phyloP scores from a whole-genome alignment of 2,888 invertebrate species.

The Drosophila cognata region DNA sequence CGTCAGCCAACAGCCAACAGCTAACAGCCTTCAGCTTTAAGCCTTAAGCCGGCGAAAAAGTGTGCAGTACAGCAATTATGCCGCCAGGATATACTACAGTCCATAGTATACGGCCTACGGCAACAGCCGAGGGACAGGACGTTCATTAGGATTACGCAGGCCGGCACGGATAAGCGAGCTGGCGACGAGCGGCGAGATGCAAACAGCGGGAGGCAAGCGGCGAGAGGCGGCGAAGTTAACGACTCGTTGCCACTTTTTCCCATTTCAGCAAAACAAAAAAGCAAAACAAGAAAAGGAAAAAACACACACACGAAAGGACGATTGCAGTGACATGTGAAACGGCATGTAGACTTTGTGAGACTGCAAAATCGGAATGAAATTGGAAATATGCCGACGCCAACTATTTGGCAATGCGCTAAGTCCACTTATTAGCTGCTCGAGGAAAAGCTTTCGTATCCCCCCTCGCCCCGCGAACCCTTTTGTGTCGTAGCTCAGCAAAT shows the following conservation, averaged over 20 bases:
- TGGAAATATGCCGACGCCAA: background rate
- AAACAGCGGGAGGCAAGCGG: background rate
- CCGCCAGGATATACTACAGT: conserved; percentile 16
- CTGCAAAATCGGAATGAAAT: conserved; percentile 1
- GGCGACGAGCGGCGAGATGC: conserved; percentile 12
- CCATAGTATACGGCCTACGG: background rate
- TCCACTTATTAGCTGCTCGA: conserved; percentile 2
- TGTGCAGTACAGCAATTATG: conserved; percentile 57
- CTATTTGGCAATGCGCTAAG: conserved; percentile 1
- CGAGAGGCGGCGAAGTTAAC: conserved; percentile 17
- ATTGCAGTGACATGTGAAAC: conserved; percentile 25
- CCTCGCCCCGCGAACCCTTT: background rate
- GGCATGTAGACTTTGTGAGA: conserved; percentile 4
- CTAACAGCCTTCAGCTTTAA: conserved; percentile 16
- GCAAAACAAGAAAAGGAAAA: background rate
- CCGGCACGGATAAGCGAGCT: conserved; percentile 23
- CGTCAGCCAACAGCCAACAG: conserved; percentile 9
- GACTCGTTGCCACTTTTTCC: conserved; percentile 24
- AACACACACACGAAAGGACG: conserved; percentile 5
- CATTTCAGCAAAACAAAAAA: conserved; percentile 6
- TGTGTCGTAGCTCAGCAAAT: background rate
- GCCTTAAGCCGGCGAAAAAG: conserved; percentile 45
- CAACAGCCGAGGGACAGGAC: conserved; percentile 39
- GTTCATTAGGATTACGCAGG: conserved; percentile 57
- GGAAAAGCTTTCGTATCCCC: background rate